Base-by-base conservation (phyloP, 2,797 vertebrate genomes). In the Lateolabrax maculatus region DNA sequence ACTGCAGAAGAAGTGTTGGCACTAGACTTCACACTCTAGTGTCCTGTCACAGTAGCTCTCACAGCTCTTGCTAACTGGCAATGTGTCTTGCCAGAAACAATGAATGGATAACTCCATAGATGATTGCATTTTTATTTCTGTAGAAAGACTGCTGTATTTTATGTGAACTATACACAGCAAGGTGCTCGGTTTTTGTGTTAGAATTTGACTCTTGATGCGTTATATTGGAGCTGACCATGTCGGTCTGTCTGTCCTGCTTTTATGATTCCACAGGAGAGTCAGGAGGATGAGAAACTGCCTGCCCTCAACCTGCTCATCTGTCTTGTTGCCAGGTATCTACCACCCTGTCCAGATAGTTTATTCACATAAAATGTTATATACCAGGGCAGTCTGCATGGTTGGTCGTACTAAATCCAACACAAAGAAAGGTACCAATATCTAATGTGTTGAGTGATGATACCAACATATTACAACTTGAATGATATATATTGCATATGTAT, bases 281-380 rank as follows among this genome's bases (percentile, higher is more conserved):
- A 94, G 89, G 97, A 97, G 31, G 97, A 99, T 62, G 96, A 97
- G 71, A 94, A 94, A 18, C 93, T 99, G 73, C 97, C 98, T 71
- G 97, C 97, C 71, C 95, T 99, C 83, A 99, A 98, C 89, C 92
- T 99, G 85, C 94, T 99, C 67, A 98, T 99, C 92, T 99, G 98
- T 91, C 96, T 99, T 82, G 98, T 99, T 94, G 97, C 97, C 90
- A 98, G 98, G 98, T 95, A 78, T 18, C 31, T 18, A 36, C 8
- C 7, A 37, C 15, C 3, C 9, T 61, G 16, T 48, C 18, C 5
- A 69, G 7, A 41, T 15, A 53, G 2, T 31, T 57, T 19, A 25
- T 21, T 75, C 16, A 37, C 16, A 19, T 61, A 21, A n/a, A 4
- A 21, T 37, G 11, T 49, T 25, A 29, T 31, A 13, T 49, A 34